A percentile compares a stretch with the other conserved stretches of the same genome.
These are phyloP conservation scores for Lutraria rhynchaena DNA, from an alignment of 1,140 invertebrate species.

Conservation along the genomic window DNA sequence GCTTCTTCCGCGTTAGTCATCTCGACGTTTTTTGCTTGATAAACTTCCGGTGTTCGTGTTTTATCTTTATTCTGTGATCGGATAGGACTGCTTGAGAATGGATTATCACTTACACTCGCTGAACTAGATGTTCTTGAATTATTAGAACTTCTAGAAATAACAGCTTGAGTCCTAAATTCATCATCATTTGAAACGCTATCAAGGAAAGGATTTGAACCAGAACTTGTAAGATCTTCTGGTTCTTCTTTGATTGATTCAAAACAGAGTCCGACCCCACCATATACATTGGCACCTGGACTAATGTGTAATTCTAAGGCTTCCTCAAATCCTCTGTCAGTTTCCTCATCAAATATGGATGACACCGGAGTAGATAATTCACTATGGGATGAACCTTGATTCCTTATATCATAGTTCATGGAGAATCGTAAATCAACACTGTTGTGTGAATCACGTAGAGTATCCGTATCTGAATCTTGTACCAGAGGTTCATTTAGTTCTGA, in stretches of 20 bases:
- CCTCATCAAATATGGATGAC: slow-evolving; percentile 61
- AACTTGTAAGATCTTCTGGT: slow-evolving; percentile 62
- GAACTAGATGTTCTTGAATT: slow-evolving; percentile 35
- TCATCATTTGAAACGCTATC: slow-evolving; percentile 28
- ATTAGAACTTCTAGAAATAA: slow-evolving; percentile 45
- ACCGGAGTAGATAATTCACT: slow-evolving; percentile 50
- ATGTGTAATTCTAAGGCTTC: slow-evolving; percentile 58
- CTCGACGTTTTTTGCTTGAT: background rate
- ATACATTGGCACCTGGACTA: slow-evolving; percentile 18
- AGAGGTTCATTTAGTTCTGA: slow-evolving; percentile 24
- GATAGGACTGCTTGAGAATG: slow-evolving; percentile 11
- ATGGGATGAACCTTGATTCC: slow-evolving; percentile 5
- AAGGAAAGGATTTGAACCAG: slow-evolving; percentile 52
- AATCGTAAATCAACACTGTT: slow-evolving; percentile 22
- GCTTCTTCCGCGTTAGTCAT: background rate
- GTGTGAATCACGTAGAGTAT: slow-evolving; percentile 34
- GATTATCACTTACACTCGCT: slow-evolving; percentile 31
- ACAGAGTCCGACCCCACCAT: slow-evolving; percentile 57
- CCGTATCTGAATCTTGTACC: slow-evolving; percentile 47
- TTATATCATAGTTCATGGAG: slow-evolving; percentile 3
- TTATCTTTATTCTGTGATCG: background rate
- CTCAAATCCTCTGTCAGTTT: slow-evolving; percentile 62
- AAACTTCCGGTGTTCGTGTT: background rate
- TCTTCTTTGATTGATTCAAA: slow-evolving; percentile 69
- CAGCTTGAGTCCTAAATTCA: slow-evolving; percentile 53